Base-by-base conservation (phyloP, 2,797 vertebrate genomes). In the Emys orbicularis region DNA sequence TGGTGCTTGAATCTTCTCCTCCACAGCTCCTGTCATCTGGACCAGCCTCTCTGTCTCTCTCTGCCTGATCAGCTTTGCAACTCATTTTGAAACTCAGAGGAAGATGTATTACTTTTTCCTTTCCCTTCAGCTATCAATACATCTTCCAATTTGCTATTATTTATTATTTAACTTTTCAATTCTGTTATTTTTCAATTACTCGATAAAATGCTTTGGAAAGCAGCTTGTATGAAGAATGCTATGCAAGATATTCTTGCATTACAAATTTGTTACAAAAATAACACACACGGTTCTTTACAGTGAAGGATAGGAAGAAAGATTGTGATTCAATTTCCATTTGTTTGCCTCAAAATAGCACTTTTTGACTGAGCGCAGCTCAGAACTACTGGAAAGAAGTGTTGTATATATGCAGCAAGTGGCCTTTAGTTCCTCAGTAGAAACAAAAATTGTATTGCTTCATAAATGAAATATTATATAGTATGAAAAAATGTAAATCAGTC, bases 381-480 rank as follows among this genome's bases (percentile, higher is more conserved):
- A 94, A 50, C 34, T 12, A 79, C 34, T 84, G 68, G 1, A 82
- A 54, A 68, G 44, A 93, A 88, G 52, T 29, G 23, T 34, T 65
- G 27, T n/a, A 86, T 93, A 3, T 92, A n/a, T 79, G 47, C 57
- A 88, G 84, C 44, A 52, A 9, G 0, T 79, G 47, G 72, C 34
- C 31, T 95, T 95, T 88, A 81, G 52, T 13, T 90, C 54, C 54
- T 96, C 86, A 52, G 82, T 21, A 83, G 87, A 94, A 95, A 52
- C 57, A 88, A 93, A 57, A n/a, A 1, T 59, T 0, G n/a, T 41
- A 18, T 5, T 79, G 31, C 50, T 83, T 79, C 81, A 56, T 61
- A 85, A 91, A 87, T 41, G 52, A 92, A 93, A 54, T 77, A 86
- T 9, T 52, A 79, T 10, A 1, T 50, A 77, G 16, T 25, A 57